Base-by-base conservation (phyloP, 2,888 invertebrate species). In the Tetheella fluctuosa region DNA sequence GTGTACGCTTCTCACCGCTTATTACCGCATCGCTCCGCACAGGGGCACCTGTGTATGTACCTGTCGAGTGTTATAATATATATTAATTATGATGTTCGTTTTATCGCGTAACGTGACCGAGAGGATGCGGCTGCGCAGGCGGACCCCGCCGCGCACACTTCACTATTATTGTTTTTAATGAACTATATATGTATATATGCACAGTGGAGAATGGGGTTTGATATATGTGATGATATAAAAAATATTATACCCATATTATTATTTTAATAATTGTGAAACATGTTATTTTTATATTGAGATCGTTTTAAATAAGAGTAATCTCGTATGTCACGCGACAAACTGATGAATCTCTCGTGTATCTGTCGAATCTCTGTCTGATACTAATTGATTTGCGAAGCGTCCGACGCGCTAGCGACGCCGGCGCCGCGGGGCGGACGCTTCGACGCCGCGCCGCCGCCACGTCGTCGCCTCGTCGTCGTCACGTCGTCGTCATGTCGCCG, bases 131-230 rank as follows among this genome's bases (percentile, higher is more conserved):
- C 76, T 67, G 74, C 71, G 71, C 71, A 25, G n/a, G n/a, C n/a
- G n/a, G n/a, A n/a, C 70, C 66, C 65, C 69, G 71, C 66, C 62
- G 58, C 59, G 60, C 68, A 68, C 70, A 65, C 65, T 62, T 71
- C 70, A 70, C 71, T 70, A 72, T 70, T 70, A 73, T 83, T 73
- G 69, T 84, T 79, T 82, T 76, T 73, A 76, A 72, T 76, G 80
- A 84, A 86, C 84, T 88, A 85, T 88, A 75, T 89, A 89, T 90
- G 90, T 90, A 91, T 91, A 90, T 90, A 91, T 89, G 90, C 89
- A 90, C 90, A 80, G 89, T 85, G 86, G 80, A 84, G 85, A 81
- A 85, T 84, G 86, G 76, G 77, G 83, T 85, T 84, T 81, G 84
- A 81, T 83, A 84, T 87, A 85, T 89, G 90, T 89, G 88, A 88